phyloP scores from a whole-genome alignment of 2,888 invertebrate species.

The Eilema caniola region DNA sequence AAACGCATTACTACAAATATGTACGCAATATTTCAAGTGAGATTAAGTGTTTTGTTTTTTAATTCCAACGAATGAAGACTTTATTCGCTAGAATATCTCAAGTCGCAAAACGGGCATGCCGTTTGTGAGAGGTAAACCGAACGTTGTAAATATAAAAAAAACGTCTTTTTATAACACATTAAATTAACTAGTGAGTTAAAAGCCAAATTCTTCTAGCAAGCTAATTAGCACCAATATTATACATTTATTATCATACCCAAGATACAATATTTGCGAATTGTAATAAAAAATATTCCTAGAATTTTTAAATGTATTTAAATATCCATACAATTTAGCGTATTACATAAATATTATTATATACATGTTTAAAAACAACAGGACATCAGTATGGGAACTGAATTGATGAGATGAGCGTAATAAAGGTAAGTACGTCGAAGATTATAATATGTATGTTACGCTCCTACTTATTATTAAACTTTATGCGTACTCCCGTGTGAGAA shows the following conservation, averaged over 20 bases:
- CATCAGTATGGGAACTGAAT: conserved; percentile 16
- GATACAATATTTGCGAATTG: neutral
- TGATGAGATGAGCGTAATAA: conserved; percentile 18
- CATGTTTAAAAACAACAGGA: neutral
- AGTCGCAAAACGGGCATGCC: neutral
- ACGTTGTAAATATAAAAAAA: neutral
- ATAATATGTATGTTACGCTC: conserved; percentile 40
- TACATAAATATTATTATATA: too few relatives aligned
- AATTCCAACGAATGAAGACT: conserved; percentile 28
- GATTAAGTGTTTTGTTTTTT: conserved; percentile 19
- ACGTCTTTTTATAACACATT: neutral
- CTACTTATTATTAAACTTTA: conserved; percentile 48
- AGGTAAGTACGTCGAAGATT: conserved; percentile 32
- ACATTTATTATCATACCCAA: too few relatives aligned
- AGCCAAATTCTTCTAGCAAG: too few relatives aligned
- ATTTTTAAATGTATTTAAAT: neutral
- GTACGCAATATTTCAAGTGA: conserved; percentile 41
- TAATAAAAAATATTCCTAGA: neutral
- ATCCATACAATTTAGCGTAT: too few relatives aligned
- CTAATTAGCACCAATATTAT: too few relatives aligned
- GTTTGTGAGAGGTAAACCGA: neutral
- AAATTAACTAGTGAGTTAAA: too few relatives aligned
- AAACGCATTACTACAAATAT: conserved; percentile 69
- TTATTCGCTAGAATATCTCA: conserved; percentile 16
- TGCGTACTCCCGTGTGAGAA: conserved; percentile 42